phyloP scores from a whole-genome alignment of 2,113 vertebrate species.

The Balaeniceps rex region DNA sequence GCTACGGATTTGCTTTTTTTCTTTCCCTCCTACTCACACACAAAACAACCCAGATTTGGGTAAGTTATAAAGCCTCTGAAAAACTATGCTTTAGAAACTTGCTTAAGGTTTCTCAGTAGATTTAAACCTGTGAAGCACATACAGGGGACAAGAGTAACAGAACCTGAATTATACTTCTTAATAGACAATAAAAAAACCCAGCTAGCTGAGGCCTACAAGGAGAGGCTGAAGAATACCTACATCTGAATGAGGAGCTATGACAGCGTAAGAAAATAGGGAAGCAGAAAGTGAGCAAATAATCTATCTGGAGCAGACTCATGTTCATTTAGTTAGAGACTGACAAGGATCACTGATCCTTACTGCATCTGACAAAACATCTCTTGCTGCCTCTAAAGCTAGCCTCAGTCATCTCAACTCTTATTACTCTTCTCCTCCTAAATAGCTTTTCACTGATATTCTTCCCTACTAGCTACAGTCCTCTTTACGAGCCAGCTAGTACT shows the following conservation, averaged over 20 bases:
- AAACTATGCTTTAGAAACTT: not conserved
- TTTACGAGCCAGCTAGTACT: fast-evolving
- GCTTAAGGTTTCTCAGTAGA: not conserved
- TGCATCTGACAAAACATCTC: no score
- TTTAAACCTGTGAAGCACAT: not conserved
- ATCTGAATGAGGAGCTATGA: not conserved
- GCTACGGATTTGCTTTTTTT: not conserved
- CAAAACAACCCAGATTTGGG: fast-evolving
- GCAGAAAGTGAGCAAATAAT: not conserved
- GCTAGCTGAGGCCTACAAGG: not conserved
- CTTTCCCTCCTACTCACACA: not conserved
- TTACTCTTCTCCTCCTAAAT: not conserved
- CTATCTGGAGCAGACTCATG: fast-evolving
- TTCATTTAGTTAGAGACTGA: no score
- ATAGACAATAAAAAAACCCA: not conserved
- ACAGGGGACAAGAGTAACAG: not conserved
- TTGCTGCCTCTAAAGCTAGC: not conserved
- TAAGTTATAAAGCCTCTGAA: not conserved
- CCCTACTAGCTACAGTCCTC: no score
- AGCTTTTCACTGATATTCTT: no score
- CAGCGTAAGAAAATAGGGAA: fast-evolving
- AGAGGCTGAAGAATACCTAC: not conserved
- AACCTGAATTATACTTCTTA: not conserved
- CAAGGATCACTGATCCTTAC: not conserved
- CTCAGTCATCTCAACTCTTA: not conserved